Evolutionary conservation across 2,888 invertebrate genomes (phyloP), one percentile per base, ranked within the genome.

Genomic region (Philonicus albiceps): DNA sequence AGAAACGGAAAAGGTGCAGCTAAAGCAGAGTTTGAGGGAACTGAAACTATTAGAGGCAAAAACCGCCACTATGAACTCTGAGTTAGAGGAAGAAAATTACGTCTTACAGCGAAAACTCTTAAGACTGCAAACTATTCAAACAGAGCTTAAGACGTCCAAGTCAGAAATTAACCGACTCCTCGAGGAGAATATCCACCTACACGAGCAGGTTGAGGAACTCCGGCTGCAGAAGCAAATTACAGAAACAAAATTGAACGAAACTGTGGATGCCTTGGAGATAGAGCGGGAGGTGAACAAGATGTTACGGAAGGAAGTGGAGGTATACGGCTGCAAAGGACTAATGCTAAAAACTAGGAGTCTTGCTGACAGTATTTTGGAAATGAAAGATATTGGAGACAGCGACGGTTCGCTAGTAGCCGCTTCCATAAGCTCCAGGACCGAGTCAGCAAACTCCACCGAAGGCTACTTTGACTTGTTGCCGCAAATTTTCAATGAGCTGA

Each of bases 31-130:
- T 8, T 11, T 78, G 6, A 78, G 43, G 19, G 78, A 78, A 27
- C 30, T 78, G 7, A 43, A 78, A 27, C 19, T 49, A 78, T 43
- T n/a, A 1, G 49, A 49, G 22, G 16, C 43, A 4, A 49, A 78
- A 16, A 30, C 49, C 16, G 13, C 49, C 27, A 49, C 19, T 13
- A 78, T 53, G 22, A 30, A n/a, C 30, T 22, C 43, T 1, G 78
- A 78, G 6, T 43, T 78, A 3, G 78, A 78, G 78, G 49, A 78
- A 11, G 78, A 78, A 53, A 78, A 78, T 78, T 43, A 43, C 13
- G 30, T 11, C n/a, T 78, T 78, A 22, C 43, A 49, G 1, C 43
- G 30, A n/a, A 16, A 78, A 27, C 22, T 78, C 13, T 49, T 49
- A 27, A 49, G 27, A 27, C 7, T 30, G 27, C 43, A 43, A 43